Evolutionary conservation across 2,888 invertebrate genomes (phyloP).

Genomic region (Pyrocoelia pectoralis): DNA sequence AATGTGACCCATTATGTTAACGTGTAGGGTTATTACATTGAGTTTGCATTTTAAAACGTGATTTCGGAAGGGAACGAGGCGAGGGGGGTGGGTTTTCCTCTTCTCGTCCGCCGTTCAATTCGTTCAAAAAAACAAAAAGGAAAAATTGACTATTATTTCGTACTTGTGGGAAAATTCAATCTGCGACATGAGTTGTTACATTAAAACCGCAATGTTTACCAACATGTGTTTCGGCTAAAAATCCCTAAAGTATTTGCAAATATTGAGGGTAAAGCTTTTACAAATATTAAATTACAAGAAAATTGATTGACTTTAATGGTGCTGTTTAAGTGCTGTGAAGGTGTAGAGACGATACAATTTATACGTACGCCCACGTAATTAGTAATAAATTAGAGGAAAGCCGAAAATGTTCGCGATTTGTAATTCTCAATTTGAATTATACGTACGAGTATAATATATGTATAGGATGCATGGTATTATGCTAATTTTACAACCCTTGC

Average conservation of each 20-base stretch:
- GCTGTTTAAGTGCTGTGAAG: neutral
- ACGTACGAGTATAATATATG: conserved; percentile 23
- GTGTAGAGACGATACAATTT: no score
- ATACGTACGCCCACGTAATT: neutral
- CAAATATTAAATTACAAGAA: conserved; percentile 51
- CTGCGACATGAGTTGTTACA: conserved; percentile 21
- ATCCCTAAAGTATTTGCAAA: conserved; percentile 53
- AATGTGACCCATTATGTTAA: conserved; percentile 31
- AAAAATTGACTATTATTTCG: conserved; percentile 10
- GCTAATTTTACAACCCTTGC: conserved; percentile 32
- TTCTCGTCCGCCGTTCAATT: neutral
- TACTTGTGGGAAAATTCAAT: conserved; percentile 29
- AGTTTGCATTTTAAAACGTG: conserved; percentile 26
- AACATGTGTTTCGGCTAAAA: conserved; percentile 47
- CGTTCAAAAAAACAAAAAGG: neutral
- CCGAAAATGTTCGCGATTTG: neutral
- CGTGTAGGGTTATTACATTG: conserved; percentile 35
- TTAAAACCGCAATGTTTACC: conserved; percentile 44
- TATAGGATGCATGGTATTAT: conserved; percentile 27
- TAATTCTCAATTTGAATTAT: conserved; percentile 8
- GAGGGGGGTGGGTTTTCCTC: neutral
- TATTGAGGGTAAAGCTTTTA: conserved; percentile 50
- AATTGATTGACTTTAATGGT: conserved; percentile 18
- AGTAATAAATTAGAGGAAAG: neutral
- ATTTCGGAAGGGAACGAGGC: conserved; percentile 10